Percentiles rank a stretch among this genome's conserved stretches.
Conservation (phyloP, 2,113 vertebrate species). For the Prinia subflava region DNA sequence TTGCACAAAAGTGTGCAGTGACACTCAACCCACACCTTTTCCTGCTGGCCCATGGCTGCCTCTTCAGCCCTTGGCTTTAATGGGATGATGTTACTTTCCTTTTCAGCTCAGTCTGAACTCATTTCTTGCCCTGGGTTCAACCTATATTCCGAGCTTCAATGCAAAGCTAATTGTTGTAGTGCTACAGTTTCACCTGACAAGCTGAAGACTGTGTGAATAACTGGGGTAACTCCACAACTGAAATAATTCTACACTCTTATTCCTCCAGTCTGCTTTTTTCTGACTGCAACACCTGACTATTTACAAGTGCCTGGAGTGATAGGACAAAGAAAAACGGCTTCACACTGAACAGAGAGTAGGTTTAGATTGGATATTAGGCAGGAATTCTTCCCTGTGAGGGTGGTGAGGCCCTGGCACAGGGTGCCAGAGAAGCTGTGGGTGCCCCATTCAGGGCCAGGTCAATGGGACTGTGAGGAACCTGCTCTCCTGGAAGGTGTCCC, state of each 20-base stretch:
- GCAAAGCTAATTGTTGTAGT: neutral
- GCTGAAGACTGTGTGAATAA: neutral
- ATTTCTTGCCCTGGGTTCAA: neutral
- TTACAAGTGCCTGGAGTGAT: neutral
- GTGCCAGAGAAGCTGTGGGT: neutral
- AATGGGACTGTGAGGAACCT: neutral
- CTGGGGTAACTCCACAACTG: neutral
- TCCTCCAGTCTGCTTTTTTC: neutral
- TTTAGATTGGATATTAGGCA: neutral
- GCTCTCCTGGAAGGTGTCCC: too few species aligned
- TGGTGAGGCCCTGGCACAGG: neutral
- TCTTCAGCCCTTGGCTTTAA: neutral
- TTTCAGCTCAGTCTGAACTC: neutral
- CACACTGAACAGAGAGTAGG: neutral
- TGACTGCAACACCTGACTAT: neutral
- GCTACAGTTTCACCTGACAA: neutral
- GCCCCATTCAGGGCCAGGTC: neutral
- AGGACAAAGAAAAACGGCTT: neutral
- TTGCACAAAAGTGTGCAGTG: neutral
- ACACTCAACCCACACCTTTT: neutral
- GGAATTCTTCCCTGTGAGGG: neutral
- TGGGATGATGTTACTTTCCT: too few species aligned
- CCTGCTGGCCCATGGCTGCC: neutral
- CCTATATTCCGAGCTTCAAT: neutral
- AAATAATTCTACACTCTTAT: neutral